Conservation (phyloP, 1,140 invertebrate genomes). For the Heliconius hermathena region DNA sequence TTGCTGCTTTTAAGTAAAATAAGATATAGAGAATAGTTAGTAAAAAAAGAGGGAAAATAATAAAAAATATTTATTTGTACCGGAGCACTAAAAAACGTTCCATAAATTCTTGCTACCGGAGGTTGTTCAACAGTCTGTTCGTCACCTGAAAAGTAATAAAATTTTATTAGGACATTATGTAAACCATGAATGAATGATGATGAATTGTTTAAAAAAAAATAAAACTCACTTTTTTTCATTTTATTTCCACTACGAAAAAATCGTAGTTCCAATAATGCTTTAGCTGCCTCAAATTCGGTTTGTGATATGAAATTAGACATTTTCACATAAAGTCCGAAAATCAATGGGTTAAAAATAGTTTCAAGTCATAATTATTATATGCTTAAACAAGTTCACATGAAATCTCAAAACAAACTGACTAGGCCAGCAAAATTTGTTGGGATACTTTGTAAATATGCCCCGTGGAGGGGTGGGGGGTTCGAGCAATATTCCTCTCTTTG, state of each 20-base stretch:
- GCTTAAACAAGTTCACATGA: background rate
- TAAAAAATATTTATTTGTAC: background rate
- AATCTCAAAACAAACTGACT: background rate
- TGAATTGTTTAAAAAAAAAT: background rate
- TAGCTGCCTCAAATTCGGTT: background rate
- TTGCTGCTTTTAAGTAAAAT: too few relatives aligned
- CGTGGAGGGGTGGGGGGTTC: background rate
- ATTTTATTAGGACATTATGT: background rate
- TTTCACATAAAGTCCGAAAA: background rate
- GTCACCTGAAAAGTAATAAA: background rate
- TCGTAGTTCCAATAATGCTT: background rate
- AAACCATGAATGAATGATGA: background rate
- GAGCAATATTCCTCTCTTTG: background rate
- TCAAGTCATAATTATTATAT: background rate
- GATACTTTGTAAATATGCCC: background rate
- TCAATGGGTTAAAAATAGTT: background rate
- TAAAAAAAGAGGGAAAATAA: background rate
- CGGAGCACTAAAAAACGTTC: background rate
- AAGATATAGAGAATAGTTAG: too few relatives aligned
- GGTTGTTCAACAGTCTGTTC: background rate
- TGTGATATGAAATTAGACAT: background rate
- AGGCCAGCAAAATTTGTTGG: background rate
- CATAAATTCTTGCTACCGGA: background rate
- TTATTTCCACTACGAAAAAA: background rate
- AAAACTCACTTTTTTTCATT: background rate